Conservation (phyloP, 2,888 invertebrate genomes). For the Neria commutata region DNA sequence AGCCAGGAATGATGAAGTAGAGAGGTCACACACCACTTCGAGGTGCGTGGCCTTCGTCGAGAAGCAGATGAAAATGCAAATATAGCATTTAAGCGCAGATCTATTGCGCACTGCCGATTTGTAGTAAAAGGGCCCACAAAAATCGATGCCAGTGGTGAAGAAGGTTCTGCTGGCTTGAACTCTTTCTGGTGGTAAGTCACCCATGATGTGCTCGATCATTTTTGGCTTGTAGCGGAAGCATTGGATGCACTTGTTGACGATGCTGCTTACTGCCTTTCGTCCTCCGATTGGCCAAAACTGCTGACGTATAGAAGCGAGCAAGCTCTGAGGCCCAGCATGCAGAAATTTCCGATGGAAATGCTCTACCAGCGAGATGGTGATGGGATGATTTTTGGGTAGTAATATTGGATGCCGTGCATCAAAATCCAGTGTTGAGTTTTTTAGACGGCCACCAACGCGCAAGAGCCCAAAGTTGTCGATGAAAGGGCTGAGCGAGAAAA, state of each 20-base stretch:
- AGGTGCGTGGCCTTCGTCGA: constrained; percentile 28
- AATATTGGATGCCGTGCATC: constrained; percentile 21
- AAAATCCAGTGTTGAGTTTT: constrained; percentile 18
- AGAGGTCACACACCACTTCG: constrained; percentile 29
- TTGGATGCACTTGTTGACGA: constrained; percentile 12
- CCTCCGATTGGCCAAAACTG: constrained; percentile 27
- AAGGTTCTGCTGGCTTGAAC: constrained; percentile 10
- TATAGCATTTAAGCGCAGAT: constrained; percentile 15
- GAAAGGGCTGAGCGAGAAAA: constrained; percentile 20
- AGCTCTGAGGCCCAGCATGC: constrained; percentile 19
- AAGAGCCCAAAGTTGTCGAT: constrained; percentile 20
- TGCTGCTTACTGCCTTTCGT: constrained; percentile 10
- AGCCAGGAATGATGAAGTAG: constrained; percentile 24
- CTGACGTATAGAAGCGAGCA: constrained; percentile 10
- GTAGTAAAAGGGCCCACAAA: constrained; percentile 25
- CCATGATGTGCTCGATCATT: constrained; percentile 16
- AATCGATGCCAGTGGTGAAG: constrained; percentile 23
- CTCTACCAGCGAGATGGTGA: constrained; percentile 1
- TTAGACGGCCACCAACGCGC: constrained; percentile 19
- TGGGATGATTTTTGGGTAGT: constrained; percentile 14
- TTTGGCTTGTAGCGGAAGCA: constrained; percentile 18
- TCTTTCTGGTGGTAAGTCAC: constrained; percentile 8
- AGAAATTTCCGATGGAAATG: constrained; percentile 7
- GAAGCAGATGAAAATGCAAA: constrained; percentile 31
- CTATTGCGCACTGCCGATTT: constrained; percentile 10